phyloP scores from a whole-genome alignment of 2,888 invertebrate species.

The Tanypteryx hageni region DNA sequence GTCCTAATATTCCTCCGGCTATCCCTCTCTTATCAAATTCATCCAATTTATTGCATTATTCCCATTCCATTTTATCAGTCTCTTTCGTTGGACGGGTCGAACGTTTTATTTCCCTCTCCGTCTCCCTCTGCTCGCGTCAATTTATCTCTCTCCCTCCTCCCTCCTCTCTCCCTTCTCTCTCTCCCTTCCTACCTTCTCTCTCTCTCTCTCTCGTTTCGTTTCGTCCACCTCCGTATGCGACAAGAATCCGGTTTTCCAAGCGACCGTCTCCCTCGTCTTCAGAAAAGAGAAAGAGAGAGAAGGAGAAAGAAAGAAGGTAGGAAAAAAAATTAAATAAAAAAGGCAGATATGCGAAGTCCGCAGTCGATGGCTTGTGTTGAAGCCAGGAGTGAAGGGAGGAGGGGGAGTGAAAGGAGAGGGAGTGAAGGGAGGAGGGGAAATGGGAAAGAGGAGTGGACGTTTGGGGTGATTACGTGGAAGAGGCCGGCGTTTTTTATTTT shows the following conservation, averaged over 20 bases:
- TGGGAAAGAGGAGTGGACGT: neutral
- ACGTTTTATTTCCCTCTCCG: neutral
- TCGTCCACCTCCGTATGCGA: neutral
- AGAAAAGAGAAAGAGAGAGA: neutral
- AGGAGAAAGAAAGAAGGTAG: neutral
- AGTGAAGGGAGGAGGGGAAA: neutral
- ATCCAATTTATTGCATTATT: neutral
- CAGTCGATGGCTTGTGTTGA: neutral
- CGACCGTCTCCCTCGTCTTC: neutral
- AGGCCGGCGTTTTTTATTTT: neutral
- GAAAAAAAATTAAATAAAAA: neutral
- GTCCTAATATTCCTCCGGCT: neutral
- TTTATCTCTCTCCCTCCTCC: neutral
- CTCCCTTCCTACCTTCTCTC: too few relatives aligned
- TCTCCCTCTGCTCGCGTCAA: neutral
- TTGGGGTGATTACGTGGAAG: neutral
- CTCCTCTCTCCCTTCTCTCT: too few relatives aligned
- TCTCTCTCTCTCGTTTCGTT: neutral
- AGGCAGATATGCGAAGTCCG: neutral
- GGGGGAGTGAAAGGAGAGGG: neutral
- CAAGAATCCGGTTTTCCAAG: constrained; percentile 1
- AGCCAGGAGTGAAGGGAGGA: neutral
- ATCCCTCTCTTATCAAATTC: neutral
- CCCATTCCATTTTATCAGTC: neutral
- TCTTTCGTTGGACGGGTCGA: neutral